These are phyloP conservation scores for Amblyraja radiata DNA, from an alignment of 2,797 vertebrate species.

Conservation along the genomic window DNA sequence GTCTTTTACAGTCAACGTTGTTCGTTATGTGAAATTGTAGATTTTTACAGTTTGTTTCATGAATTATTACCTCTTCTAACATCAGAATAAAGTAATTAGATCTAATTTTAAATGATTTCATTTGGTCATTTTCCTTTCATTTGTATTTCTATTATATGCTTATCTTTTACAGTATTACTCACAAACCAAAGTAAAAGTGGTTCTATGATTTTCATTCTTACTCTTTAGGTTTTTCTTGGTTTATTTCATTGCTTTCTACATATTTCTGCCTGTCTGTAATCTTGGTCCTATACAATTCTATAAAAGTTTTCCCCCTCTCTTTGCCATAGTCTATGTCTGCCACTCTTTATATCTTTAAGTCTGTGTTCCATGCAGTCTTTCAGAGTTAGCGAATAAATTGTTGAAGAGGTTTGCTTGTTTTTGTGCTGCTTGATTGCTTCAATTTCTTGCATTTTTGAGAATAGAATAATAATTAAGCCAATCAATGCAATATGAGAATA, in stretches of 20 bases:
- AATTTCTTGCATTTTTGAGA: constrained; percentile 1
- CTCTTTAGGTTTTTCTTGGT: not conserved
- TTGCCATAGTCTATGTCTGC: not conserved
- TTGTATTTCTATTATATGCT: not conserved
- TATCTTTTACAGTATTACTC: not conserved
- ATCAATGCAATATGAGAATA: not conserved
- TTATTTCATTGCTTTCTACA: not conserved
- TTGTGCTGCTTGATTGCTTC: constrained; percentile 12
- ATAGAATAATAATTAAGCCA: not conserved
- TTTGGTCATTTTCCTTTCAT: not conserved
- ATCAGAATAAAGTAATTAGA: constrained; percentile 8
- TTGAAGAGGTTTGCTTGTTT: not conserved
- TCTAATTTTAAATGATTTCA: not conserved
- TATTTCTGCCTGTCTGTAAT: not conserved
- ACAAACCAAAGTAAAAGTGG: not conserved
- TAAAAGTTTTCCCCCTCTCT: not conserved
- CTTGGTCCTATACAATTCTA: not conserved
- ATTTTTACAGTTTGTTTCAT: too few species aligned
- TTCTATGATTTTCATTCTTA: not conserved
- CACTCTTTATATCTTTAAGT: not conserved
- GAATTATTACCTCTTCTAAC: not conserved
- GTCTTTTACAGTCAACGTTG: not conserved
- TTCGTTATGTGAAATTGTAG: too few species aligned
- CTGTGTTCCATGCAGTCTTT: not conserved
- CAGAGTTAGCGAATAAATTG: not conserved